A percentile compares a stretch with the other conserved stretches of the same genome.
phyloP scores from a whole-genome alignment of 2,113 vertebrate genomes.

The Hypomesus transpacificus region DNA sequence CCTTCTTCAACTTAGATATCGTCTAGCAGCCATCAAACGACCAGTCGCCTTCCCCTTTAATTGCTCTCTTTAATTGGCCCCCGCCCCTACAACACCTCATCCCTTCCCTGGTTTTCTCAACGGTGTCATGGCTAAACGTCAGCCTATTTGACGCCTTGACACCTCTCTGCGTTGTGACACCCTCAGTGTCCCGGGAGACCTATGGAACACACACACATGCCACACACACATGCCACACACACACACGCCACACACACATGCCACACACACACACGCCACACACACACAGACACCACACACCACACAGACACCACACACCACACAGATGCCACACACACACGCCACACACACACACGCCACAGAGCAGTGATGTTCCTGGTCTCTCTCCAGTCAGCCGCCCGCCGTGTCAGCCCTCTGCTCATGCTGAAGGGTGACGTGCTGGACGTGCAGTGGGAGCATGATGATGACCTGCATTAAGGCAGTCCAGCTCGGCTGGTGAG shows the following conservation, averaged over 20 bases:
- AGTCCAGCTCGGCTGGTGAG: slow-evolving; percentile 41
- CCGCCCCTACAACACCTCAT: not conserved
- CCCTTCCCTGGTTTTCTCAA: too few species aligned
- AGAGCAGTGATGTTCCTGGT: not conserved
- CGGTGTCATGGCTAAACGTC: too few species aligned
- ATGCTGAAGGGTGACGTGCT: slow-evolving; percentile 9
- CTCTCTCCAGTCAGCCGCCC: slow-evolving; percentile 27
- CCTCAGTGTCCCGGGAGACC: too few species aligned
- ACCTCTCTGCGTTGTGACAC: too few species aligned
- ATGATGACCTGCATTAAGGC: slow-evolving; percentile 31
- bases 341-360: not conserved
- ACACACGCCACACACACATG: too few species aligned
- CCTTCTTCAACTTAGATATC: too few species aligned
- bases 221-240: too few species aligned
- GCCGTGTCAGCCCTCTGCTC: slow-evolving; percentile 6
- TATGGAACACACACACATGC: too few species aligned
- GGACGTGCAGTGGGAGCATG: slow-evolving; percentile 14
- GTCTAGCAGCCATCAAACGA: not conserved
- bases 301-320: too few species aligned
- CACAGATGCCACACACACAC: not conserved
- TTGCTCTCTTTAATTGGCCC: slow-evolving; percentile 15
- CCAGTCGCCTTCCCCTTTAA: not conserved
- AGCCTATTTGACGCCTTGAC: too few species aligned
- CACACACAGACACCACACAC: not conserved
- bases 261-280: too few species aligned